These are phyloP conservation scores for Tribolium castaneum DNA, from an alignment of 1,140 invertebrate species.

Conservation along the genomic window DNA sequence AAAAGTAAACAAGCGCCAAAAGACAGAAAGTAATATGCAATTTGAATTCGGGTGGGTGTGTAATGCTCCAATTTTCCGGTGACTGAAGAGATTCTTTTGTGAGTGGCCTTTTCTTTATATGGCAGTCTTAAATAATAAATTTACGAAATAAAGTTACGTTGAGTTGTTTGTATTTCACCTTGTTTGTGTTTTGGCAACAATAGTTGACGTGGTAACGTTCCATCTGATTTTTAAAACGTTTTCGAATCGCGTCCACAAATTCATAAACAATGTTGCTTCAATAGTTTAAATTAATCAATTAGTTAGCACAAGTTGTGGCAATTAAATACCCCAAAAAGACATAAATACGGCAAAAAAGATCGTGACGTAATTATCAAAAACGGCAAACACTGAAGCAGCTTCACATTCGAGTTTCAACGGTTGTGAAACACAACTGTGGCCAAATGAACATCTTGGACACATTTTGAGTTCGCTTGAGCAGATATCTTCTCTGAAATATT, in stretches of 20 bases:
- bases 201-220: constrained; percentile 72
- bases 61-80: constrained; percentile 82
- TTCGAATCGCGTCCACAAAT: constrained; percentile 93
- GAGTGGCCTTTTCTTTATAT: constrained; percentile 76
- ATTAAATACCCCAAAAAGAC: constrained; percentile 87
- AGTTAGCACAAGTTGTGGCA: constrained; percentile 50
- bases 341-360: constrained; percentile 95
- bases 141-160: too few relatives aligned
- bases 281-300: constrained; percentile 9
- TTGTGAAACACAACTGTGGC: constrained; percentile 36
- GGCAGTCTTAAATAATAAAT: constrained; percentile 71
- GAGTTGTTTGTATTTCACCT: neutral
- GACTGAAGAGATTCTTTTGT: constrained; percentile 70
- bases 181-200: neutral
- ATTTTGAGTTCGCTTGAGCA: constrained; percentile 49
- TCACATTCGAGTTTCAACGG: constrained; percentile 55
- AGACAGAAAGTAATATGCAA: constrained; percentile 80
- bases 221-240: constrained; percentile 88
- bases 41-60: constrained; percentile 86
- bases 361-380: constrained; percentile 94
- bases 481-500: constrained; percentile 45
- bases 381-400: constrained; percentile 83
- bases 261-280: constrained; percentile 83
- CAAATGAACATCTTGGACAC: constrained; percentile 51
- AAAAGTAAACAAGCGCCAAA: constrained; percentile 83